A percentile compares a stretch with the other conserved stretches of the same genome.
Conservation (phyloP, 2,113 vertebrate genomes). For the Plotosus lineatus region DNA sequence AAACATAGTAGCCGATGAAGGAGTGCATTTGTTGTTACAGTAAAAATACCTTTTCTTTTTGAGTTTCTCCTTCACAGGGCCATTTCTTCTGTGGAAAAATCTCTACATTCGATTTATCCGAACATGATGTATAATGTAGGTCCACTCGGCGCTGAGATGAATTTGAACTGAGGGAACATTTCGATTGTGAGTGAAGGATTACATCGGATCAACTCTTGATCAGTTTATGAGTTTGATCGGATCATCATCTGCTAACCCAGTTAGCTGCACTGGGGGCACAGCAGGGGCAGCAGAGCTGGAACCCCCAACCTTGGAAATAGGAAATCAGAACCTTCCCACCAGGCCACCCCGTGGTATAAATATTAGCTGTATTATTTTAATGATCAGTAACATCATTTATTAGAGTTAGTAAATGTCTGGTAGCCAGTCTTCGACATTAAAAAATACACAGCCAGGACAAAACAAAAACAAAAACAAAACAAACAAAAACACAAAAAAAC, state of each 20-base stretch:
- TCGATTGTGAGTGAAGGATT: background rate
- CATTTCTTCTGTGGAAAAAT: background rate
- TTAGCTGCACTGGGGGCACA: too few relatives aligned
- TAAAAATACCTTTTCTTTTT: background rate
- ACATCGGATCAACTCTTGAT: background rate
- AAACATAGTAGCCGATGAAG: background rate
- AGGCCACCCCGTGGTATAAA: too few relatives aligned
- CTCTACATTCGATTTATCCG: background rate
- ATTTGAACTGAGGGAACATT: background rate
- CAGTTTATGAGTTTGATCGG: background rate
- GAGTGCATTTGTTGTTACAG: background rate
- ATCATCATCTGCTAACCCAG: background rate
- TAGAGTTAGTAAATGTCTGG: too few relatives aligned
- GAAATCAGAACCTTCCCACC: too few relatives aligned
- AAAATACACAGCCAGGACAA: too few relatives aligned
- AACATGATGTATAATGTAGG: background rate
- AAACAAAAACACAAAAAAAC: too few relatives aligned
- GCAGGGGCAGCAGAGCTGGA: too few relatives aligned
- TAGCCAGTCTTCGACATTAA: too few relatives aligned
- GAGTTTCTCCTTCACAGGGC: background rate
- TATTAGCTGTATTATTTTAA: too few relatives aligned
- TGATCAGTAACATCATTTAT: too few relatives aligned
- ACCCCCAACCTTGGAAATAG: too few relatives aligned
- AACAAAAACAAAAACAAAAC: too few relatives aligned
- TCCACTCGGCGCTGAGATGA: background rate